Conservation (phyloP, 2,113 vertebrate genomes). For the Electrona antarctica region DNA sequence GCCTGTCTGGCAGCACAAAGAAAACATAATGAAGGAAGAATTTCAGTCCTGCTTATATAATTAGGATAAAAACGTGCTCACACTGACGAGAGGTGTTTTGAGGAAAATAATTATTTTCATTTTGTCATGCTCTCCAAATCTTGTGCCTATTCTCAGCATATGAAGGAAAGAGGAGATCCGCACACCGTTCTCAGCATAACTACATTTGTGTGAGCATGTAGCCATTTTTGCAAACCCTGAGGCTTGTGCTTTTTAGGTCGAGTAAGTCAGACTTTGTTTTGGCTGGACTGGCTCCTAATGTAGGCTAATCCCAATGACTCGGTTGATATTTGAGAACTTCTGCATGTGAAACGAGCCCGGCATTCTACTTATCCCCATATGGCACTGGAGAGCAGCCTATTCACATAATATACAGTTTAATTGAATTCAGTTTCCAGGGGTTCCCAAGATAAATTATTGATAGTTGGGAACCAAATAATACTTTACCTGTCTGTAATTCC, state of each 20-base stretch:
- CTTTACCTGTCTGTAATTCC: too few relatives aligned
- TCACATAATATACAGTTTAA: constrained; percentile 3
- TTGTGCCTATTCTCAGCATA: not conserved
- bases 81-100: not conserved
- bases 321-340: constrained; percentile 27
- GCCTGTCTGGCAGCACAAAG: not conserved
- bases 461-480: too few relatives aligned
- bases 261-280: constrained; percentile 35
- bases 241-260: not conserved
- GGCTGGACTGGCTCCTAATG: constrained; percentile 15
- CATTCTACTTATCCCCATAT: constrained; percentile 30
- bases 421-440: not conserved
- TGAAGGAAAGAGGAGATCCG: too few relatives aligned
- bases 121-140: not conserved
- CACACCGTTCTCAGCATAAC: constrained; percentile 1
- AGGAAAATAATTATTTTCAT: not conserved
- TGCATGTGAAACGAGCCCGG: constrained; percentile 29
- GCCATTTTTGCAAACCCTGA: constrained; percentile 3
- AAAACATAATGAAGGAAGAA: not conserved
- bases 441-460: too few relatives aligned
- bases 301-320: constrained; percentile 2
- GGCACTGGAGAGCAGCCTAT: constrained; percentile 21
- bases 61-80: not conserved
- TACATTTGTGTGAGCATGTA: constrained; percentile 9
- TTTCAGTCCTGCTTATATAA: not conserved